A percentile compares a stretch with the other conserved stretches of the same genome.
phyloP scores from a whole-genome alignment of 1,140 invertebrate species.

The Thalassaphorura encarpata region DNA sequence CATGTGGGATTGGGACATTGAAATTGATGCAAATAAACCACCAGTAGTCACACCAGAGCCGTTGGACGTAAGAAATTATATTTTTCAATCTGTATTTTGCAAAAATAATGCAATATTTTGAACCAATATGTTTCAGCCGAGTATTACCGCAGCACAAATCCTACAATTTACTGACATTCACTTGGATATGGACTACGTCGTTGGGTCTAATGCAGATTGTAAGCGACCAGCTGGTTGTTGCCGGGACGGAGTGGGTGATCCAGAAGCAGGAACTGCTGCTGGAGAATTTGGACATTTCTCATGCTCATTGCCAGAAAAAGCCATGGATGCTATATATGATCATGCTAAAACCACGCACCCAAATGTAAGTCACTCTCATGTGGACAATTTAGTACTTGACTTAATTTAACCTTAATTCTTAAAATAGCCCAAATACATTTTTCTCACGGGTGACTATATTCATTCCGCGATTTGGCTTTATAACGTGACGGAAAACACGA shows the following conservation, averaged over 20 bases:
- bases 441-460: slow-evolving; percentile 55
- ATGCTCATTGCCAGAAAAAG: slow-evolving; percentile 6
- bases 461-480: slow-evolving; percentile 39
- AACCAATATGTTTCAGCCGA: background rate
- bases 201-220: slow-evolving; percentile 40
- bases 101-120: background rate
- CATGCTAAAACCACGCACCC: background rate
- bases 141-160: slow-evolving; percentile 37
- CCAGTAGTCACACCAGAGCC: background rate
- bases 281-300: background rate
- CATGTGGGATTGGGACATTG: slow-evolving; percentile 9
- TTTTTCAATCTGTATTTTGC: background rate
- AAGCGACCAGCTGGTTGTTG: slow-evolving; percentile 42
- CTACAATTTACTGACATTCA: slow-evolving; percentile 45
- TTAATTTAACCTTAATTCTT: no score
- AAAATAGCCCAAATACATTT: slow-evolving; percentile 46
- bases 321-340: slow-evolving; percentile 3
- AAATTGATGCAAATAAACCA: slow-evolving; percentile 11
- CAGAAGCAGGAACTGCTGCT: background rate
- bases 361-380: background rate
- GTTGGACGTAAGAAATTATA: slow-evolving; percentile 4
- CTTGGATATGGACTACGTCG: slow-evolving; percentile 41
- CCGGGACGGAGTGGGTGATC: slow-evolving; percentile 18
- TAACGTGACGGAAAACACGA: slow-evolving; percentile 37
- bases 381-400: no score